phyloP scores from a whole-genome alignment of 2,888 invertebrate genomes.

The Cephus runcator region DNA sequence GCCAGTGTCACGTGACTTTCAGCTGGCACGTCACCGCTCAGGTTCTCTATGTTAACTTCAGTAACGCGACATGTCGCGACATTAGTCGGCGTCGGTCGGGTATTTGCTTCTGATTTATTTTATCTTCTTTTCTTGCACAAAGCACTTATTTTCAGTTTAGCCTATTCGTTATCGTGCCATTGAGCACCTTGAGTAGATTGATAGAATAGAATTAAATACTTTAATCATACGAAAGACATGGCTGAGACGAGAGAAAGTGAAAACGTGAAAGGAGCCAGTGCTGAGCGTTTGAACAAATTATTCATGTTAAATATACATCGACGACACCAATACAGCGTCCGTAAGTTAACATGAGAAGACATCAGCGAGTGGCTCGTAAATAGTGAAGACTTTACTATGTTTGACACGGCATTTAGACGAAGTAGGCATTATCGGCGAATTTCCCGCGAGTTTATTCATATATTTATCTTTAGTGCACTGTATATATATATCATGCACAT shows the following conservation, averaged over 20 bases:
- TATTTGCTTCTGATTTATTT: not conserved
- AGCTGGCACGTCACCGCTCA: not conserved
- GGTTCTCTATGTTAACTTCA: not conserved
- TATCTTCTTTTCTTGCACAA: not conserved
- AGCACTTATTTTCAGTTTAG: not conserved
- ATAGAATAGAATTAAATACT: not conserved
- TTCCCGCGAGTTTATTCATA: not conserved
- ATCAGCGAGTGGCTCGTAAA: not conserved
- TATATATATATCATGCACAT: not conserved
- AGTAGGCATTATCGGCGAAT: not conserved
- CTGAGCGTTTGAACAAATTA: not conserved
- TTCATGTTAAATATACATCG: slow-evolving; percentile 9
- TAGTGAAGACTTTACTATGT: not conserved
- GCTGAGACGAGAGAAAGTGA: not conserved
- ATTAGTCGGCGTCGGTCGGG: not conserved
- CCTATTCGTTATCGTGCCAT: not conserved
- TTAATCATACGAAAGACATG: not conserved
- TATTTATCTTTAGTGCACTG: not conserved
- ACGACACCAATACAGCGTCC: slow-evolving; percentile 14
- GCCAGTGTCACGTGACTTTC: not conserved
- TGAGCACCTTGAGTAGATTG: not conserved
- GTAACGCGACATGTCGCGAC: not conserved
- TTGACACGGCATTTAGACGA: not conserved
- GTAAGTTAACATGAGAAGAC: slow-evolving; percentile 9
- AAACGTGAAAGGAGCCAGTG: not conserved